Evolutionary conservation across 2,113 vertebrate species (phyloP).

Genomic region (Passer montanus): DNA sequence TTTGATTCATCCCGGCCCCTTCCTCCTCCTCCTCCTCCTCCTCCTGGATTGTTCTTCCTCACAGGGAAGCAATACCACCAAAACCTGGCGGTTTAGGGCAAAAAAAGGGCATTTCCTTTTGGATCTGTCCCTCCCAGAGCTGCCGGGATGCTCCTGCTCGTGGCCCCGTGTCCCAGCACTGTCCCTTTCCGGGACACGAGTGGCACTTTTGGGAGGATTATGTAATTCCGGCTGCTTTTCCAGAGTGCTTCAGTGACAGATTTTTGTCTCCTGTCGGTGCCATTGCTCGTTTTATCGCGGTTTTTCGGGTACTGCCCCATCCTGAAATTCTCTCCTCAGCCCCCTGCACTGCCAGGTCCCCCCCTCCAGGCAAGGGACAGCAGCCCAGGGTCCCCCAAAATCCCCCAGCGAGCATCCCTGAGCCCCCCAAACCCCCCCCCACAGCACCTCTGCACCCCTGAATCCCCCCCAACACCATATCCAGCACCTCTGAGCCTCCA

Average conservation of each 20-base stretch:
- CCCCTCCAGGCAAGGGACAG: neutral
- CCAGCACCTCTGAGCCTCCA: neutral
- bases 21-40: neutral
- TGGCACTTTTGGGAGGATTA: neutral
- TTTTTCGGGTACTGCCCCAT: accelerated
- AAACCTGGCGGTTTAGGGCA: neutral
- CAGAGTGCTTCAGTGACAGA: neutral
- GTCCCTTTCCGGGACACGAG: neutral
- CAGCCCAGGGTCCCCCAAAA: neutral
- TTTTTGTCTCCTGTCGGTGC: neutral
- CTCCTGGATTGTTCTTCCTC: accelerated
- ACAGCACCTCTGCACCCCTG: no score
- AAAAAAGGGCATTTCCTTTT: neutral
- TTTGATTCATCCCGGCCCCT: neutral
- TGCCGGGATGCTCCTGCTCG: neutral
- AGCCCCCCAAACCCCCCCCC: neutral
- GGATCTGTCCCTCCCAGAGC: neutral
- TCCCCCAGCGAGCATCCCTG: neutral
- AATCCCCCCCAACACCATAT: no score
- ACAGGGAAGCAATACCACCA: neutral
- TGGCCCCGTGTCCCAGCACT: neutral
- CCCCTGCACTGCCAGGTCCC: neutral
- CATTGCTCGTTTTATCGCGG: neutral
- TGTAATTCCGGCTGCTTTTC: neutral
- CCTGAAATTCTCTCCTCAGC: neutral